phyloP scores from a whole-genome alignment of 2,797 vertebrate genomes.

The Echiichthys vipera region DNA sequence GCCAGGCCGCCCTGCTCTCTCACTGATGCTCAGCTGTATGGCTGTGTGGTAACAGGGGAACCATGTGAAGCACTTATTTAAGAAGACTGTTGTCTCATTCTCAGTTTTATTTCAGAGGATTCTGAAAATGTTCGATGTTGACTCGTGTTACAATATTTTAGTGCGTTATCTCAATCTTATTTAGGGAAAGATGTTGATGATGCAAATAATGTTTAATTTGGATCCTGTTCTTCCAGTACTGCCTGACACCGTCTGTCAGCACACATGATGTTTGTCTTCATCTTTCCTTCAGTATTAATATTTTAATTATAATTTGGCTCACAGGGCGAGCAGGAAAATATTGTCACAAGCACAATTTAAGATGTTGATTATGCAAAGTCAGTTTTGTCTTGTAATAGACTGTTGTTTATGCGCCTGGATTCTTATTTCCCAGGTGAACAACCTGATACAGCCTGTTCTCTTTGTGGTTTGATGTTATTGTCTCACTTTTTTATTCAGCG shows the following conservation, averaged over 20 bases:
- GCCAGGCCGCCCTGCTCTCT: slow-evolving; percentile 27
- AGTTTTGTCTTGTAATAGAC: slow-evolving; percentile 34
- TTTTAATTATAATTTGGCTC: slow-evolving; percentile 30
- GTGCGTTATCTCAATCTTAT: background rate
- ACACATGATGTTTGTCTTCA: slow-evolving; percentile 15
- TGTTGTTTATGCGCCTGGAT: slow-evolving; percentile 11
- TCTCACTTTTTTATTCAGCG: background rate
- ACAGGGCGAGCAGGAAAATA: slow-evolving; percentile 25
- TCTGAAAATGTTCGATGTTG: background rate
- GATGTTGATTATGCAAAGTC: slow-evolving; percentile 30
- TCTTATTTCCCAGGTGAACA: slow-evolving; percentile 47
- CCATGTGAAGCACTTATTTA: background rate
- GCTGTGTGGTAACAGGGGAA: background rate
- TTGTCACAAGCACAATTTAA: slow-evolving; percentile 31
- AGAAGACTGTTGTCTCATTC: background rate
- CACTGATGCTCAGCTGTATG: slow-evolving; percentile 36
- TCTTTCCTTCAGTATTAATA: background rate
- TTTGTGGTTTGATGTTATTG: background rate
- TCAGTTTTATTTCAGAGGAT: background rate
- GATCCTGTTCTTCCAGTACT: slow-evolving; percentile 17
- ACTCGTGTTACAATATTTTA: background rate
- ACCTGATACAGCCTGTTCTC: background rate
- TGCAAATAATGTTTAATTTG: slow-evolving; percentile 6
- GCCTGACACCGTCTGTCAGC: background rate
- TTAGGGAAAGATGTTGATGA: background rate